Conservation (phyloP, 2,797 vertebrate species). For the Typhlichthys eigenmanni region DNA sequence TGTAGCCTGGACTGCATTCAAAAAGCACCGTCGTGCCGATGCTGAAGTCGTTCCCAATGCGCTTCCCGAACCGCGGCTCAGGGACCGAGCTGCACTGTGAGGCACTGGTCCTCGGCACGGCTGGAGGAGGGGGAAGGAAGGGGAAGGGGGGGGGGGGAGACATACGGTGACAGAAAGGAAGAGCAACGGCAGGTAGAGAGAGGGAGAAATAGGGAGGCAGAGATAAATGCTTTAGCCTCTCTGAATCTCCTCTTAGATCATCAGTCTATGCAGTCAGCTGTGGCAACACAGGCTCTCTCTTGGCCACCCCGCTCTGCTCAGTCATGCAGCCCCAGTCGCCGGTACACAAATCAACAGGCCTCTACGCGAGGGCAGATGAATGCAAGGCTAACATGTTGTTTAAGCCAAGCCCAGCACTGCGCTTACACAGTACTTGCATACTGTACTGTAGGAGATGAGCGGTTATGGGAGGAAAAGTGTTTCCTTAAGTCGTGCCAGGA, state of each 20-base stretch:
- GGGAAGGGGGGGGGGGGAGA: conserved; percentile 30
- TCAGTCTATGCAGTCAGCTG: conserved; percentile 53
- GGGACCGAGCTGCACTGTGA: conserved; percentile 96
- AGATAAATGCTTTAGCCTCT: conserved; percentile 48
- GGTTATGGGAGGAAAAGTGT: background rate
- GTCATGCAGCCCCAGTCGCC: conserved; percentile 33
- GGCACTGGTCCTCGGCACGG: conserved; percentile 95
- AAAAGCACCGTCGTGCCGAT: conserved; percentile 89
- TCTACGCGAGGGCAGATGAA: conserved; percentile 25
- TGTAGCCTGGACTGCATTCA: conserved; percentile 96
- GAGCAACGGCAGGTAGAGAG: conserved; percentile 30
- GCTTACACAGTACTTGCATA: background rate
- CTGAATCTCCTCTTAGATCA: conserved; percentile 47
- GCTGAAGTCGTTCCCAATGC: conserved; percentile 95
- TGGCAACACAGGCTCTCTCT: conserved; percentile 48
- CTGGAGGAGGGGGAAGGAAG: conserved; percentile 63
- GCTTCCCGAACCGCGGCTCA: conserved; percentile 94
- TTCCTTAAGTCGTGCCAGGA: conserved; percentile 5
- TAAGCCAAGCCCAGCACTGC: conserved; percentile 20
- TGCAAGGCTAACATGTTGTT: conserved; percentile 6
- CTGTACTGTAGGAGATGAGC: background rate
- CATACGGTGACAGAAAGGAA: conserved; percentile 22
- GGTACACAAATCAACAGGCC: conserved; percentile 26
- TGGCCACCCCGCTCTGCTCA: conserved; percentile 36
- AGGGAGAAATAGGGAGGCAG: conserved; percentile 38